Percentiles rank a stretch among this genome's conserved stretches.
phyloP scores from a whole-genome alignment of 2,888 invertebrate genomes.

The Drosophila paucipuncta region DNA sequence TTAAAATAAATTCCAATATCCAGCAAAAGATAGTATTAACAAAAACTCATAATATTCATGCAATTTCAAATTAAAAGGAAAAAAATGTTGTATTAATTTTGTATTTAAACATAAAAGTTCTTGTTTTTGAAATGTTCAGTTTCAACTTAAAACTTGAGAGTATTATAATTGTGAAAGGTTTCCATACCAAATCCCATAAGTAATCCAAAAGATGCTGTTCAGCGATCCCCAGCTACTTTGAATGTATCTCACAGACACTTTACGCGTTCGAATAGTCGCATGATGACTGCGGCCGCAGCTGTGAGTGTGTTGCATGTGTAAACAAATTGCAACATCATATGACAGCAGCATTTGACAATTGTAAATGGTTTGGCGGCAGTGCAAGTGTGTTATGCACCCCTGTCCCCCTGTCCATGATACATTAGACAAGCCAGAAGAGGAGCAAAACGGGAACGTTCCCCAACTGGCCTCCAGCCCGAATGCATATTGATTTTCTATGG shows the following conservation, averaged over 20 bases:
- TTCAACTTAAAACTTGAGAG: neutral
- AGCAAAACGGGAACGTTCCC: slow-evolving; percentile 4
- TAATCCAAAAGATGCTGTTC: slow-evolving; percentile 22
- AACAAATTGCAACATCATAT: slow-evolving; percentile 80
- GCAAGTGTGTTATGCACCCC: slow-evolving; percentile 33
- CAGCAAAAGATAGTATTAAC: no score
- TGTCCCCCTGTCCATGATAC: neutral
- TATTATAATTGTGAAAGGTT: slow-evolving; percentile 16
- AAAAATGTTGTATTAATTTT: neutral
- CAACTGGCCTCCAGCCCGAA: slow-evolving; percentile 23
- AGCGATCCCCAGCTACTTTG: slow-evolving; percentile 37
- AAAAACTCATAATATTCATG: neutral
- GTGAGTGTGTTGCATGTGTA: slow-evolving; percentile 60
- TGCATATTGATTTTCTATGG: slow-evolving; percentile 56
- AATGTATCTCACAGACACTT: slow-evolving; percentile 27
- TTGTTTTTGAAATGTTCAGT: neutral
- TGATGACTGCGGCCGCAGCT: slow-evolving; percentile 15
- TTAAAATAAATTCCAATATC: neutral
- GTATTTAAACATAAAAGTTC: neutral
- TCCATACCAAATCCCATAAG: slow-evolving; percentile 23
- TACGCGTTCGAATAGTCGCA: slow-evolving; percentile 18
- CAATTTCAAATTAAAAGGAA: neutral
- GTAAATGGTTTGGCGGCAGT: slow-evolving; percentile 69
- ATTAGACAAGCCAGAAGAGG: neutral
- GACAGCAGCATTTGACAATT: slow-evolving; percentile 79